Conservation (phyloP, 2,797 vertebrate species). For the Myripristis murdjan region DNA sequence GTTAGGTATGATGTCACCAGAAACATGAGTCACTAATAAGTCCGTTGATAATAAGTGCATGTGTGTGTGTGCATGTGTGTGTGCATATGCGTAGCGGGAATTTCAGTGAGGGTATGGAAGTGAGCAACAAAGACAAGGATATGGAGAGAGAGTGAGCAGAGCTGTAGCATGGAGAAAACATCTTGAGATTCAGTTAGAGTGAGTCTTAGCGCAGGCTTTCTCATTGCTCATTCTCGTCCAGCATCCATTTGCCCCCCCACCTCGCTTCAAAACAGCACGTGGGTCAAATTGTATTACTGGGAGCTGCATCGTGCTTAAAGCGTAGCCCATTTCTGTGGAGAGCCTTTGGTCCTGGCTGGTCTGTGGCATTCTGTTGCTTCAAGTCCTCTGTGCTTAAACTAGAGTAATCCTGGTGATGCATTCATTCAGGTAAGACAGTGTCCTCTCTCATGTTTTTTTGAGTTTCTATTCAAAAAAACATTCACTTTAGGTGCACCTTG, state of each 20-base stretch:
- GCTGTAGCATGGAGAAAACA: constrained; percentile 29
- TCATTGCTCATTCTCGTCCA: constrained; percentile 47
- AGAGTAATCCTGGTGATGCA: constrained; percentile 16
- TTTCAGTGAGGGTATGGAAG: background rate
- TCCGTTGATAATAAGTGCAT: constrained; percentile 41
- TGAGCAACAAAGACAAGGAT: background rate
- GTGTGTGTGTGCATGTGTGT: constrained; percentile 8
- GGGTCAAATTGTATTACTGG: constrained; percentile 73
- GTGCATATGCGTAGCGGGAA: too few species aligned
- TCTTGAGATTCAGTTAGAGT: constrained; percentile 3
- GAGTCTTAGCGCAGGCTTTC: constrained; percentile 26
- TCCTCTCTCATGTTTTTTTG: background rate
- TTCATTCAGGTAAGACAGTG: constrained; percentile 51
- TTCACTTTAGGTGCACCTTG: background rate
- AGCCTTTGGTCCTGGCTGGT: constrained; percentile 43
- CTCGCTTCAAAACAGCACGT: constrained; percentile 61
- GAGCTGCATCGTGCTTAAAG: constrained; percentile 63
- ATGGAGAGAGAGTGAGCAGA: constrained; percentile 8
- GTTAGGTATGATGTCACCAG: constrained; percentile 70
- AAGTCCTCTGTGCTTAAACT: constrained; percentile 1
- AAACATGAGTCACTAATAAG: constrained; percentile 67
- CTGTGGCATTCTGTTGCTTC: background rate
- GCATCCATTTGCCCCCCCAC: constrained; percentile 61
- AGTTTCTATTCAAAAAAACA: background rate
- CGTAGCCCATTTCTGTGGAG: constrained; percentile 55